These are phyloP conservation scores for Eilema sororculum DNA, from an alignment of 2,888 invertebrate species.

Conservation along the genomic window DNA sequence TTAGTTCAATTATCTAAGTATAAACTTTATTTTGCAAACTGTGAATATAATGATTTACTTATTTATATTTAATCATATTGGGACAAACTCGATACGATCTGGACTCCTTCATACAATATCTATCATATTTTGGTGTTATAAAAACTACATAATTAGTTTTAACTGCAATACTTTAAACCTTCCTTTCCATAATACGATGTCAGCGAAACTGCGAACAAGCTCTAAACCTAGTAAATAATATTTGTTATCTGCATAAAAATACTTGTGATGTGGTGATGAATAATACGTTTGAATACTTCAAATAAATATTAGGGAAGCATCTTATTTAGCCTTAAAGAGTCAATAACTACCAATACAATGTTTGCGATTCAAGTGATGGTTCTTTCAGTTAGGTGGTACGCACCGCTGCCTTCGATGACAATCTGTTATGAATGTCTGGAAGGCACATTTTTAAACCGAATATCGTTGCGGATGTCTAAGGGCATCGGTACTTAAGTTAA, in stretches of 20 bases:
- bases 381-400: constrained; percentile 6
- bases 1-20: constrained; percentile 6
- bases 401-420: constrained; percentile 30
- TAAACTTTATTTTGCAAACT: constrained; percentile 2
- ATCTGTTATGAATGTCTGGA: constrained; percentile 34
- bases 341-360: constrained; percentile 32
- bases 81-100: constrained; percentile 19
- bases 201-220: constrained; percentile 30
- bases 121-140: constrained; percentile 26
- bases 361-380: constrained; percentile 21
- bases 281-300: constrained; percentile 19
- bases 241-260: constrained; percentile 31
- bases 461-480: background rate
- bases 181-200: constrained; percentile 22
- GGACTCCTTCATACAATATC: constrained; percentile 11
- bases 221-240: constrained; percentile 35
- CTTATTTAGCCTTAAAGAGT: constrained; percentile 34
- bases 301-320: constrained; percentile 29
- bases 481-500: background rate
- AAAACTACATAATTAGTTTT: constrained; percentile 31
- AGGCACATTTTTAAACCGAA: constrained; percentile 29
- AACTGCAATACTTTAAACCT: constrained; percentile 28
- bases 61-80: constrained; percentile 20
- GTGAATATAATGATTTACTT: constrained; percentile 16
- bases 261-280: constrained; percentile 28